Evolutionary conservation across 2,888 invertebrate species (phyloP).

Genomic region (Celastrina argiolus): DNA sequence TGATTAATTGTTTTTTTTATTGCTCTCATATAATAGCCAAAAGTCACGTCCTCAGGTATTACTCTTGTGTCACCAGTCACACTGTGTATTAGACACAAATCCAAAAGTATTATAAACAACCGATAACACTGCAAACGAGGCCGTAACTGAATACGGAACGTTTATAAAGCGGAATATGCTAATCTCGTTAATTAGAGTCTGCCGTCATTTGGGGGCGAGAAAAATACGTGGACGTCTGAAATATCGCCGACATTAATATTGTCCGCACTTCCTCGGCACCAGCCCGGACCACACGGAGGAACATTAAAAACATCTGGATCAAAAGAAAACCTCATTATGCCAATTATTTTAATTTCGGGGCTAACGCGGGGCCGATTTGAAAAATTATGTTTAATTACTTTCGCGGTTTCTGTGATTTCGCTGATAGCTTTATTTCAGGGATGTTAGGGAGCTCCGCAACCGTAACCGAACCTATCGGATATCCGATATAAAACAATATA

Average conservation of each 20-base stretch:
- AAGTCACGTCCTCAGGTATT: no score
- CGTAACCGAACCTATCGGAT: no score
- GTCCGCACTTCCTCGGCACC: constrained; percentile 63
- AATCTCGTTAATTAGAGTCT: constrained; percentile 73
- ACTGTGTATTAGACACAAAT: no score
- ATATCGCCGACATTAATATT: constrained; percentile 71
- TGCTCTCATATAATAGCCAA: no score
- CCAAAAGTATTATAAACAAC: background rate
- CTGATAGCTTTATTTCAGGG: constrained; percentile 7
- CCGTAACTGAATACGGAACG: constrained; percentile 20
- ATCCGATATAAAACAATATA: no score
- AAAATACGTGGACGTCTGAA: constrained; percentile 65
- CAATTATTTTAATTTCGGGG: constrained; percentile 23
- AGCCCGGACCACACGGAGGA: constrained; percentile 41
- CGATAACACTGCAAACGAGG: background rate
- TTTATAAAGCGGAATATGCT: constrained; percentile 62
- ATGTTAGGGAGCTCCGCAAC: no score
- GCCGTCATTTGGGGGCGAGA: constrained; percentile 61
- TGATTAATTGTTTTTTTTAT: no score
- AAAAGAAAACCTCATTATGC: constrained; percentile 30
- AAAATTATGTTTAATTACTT: constrained; percentile 10
- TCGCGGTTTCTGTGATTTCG: background rate
- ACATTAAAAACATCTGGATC: constrained; percentile 35
- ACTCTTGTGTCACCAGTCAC: no score
- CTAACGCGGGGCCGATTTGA: constrained; percentile 9